Evolutionary conservation across 2,888 invertebrate species (phyloP).

Genomic region (Brachyptera putata): DNA sequence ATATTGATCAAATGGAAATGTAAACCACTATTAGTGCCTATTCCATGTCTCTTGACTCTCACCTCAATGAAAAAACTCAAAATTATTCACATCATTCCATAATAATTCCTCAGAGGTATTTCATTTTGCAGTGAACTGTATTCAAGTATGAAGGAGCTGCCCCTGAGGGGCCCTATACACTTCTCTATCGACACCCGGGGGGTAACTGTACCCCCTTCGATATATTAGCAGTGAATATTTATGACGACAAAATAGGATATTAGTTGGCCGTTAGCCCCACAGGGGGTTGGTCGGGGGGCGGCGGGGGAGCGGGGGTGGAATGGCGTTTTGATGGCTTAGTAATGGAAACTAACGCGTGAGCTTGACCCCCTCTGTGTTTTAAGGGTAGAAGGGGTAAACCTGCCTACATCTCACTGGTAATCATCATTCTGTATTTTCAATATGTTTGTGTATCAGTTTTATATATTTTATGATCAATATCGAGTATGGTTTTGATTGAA

Average conservation of each 20-base stretch:
- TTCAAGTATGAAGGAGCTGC: too few species aligned
- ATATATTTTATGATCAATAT: too few species aligned
- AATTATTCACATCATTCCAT: background rate
- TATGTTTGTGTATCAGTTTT: too few species aligned
- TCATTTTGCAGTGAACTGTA: background rate
- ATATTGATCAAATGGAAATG: too few species aligned
- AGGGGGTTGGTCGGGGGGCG: background rate
- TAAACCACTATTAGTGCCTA: too few species aligned
- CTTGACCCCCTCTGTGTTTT: slow-evolving; percentile 23
- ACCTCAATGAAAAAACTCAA: background rate
- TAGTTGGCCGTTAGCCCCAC: slow-evolving; percentile 25
- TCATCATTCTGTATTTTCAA: too few species aligned
- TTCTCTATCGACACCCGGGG: too few species aligned
- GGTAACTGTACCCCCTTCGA: background rate
- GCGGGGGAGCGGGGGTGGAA: slow-evolving; percentile 14
- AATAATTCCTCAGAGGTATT: too few species aligned
- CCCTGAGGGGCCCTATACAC: too few species aligned
- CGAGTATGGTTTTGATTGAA: too few species aligned
- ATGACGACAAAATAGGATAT: slow-evolving; percentile 33
- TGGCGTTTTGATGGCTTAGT: slow-evolving; percentile 30
- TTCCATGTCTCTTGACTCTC: too few species aligned
- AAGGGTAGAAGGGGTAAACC: background rate
- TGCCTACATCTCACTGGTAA: too few species aligned
- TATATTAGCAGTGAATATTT: slow-evolving; percentile 28
- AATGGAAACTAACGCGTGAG: slow-evolving; percentile 29